phyloP scores from a whole-genome alignment of 2,888 invertebrate species.

The Nasonia oneida region DNA sequence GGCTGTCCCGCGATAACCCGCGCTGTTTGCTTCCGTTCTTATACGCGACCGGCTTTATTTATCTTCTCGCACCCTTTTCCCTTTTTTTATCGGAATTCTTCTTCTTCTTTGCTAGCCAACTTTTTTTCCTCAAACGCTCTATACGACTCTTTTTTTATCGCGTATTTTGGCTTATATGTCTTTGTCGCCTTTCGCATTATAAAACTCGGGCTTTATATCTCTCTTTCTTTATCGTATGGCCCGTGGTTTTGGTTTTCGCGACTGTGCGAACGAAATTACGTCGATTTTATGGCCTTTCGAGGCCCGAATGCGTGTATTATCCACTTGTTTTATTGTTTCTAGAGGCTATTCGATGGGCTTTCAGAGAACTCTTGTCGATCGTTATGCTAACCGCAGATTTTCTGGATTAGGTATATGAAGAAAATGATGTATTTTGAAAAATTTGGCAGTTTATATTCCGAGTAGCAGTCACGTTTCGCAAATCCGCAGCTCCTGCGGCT shows the following conservation, averaged over 20 bases:
- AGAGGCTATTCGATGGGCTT: no score
- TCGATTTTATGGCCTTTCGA: no score
- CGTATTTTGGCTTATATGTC: not conserved
- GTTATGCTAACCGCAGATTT: not conserved
- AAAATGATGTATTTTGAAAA: not conserved
- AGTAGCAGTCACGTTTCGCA: not conserved
- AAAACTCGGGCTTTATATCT: not conserved
- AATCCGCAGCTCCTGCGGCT: not conserved
- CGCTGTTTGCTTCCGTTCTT: constrained; percentile 18
- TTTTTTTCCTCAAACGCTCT: not conserved
- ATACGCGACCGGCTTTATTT: constrained; percentile 20
- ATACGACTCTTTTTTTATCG: constrained; percentile 4
- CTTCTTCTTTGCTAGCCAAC: not conserved
- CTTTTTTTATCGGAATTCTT: constrained; percentile 16
- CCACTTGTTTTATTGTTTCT: no score
- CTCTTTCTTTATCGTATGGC: not conserved
- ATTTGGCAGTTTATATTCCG: not conserved
- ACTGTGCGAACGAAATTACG: not conserved
- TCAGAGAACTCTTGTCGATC: not conserved
- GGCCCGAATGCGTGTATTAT: no score
- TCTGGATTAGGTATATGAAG: not conserved
- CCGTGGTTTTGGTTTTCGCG: not conserved
- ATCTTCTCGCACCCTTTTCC: not conserved
- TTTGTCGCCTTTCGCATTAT: not conserved
- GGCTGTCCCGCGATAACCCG: not conserved